Percentiles rank a stretch among this genome's conserved stretches.
phyloP scores from a whole-genome alignment of 1,140 invertebrate species.

The Nomia melanderi region DNA sequence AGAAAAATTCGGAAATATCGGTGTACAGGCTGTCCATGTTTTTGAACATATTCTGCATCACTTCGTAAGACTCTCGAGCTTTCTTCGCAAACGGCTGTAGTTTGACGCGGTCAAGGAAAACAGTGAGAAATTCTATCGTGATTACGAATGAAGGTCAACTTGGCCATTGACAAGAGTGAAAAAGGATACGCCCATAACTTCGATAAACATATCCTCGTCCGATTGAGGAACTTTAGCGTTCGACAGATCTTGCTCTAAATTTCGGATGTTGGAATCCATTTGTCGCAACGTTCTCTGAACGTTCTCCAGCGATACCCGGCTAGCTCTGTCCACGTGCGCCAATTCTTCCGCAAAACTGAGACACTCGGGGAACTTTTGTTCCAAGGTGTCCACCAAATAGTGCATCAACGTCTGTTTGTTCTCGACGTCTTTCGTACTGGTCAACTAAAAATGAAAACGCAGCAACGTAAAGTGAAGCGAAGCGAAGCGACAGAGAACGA shows the following conservation, averaged over 20 bases:
- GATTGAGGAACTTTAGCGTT: constrained; percentile 89
- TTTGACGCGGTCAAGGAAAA: constrained; percentile 43
- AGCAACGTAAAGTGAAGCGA: neutral
- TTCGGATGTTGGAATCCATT: constrained; percentile 93
- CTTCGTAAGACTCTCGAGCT: constrained; percentile 92
- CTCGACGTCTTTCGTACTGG: constrained; percentile 96
- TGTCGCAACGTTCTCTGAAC: constrained; percentile 91
- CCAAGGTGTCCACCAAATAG: constrained; percentile 93
- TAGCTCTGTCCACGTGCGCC: constrained; percentile 90
- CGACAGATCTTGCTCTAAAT: constrained; percentile 93
- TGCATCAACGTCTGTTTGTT: constrained; percentile 96
- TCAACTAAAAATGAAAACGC: constrained; percentile 83
- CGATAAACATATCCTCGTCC: constrained; percentile 90
- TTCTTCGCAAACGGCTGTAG: constrained; percentile 87
- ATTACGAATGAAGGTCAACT: no score
- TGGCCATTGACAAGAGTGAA: neutral
- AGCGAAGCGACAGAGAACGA: no score
- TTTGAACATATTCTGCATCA: constrained; percentile 95
- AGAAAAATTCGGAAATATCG: constrained; percentile 93
- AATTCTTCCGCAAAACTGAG: constrained; percentile 93
- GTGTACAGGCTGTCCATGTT: constrained; percentile 95
- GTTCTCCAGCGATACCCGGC: constrained; percentile 92
- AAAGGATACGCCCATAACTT: constrained; percentile 91
- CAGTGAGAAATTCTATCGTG: neutral
- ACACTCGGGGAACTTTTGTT: constrained; percentile 93